Evolutionary conservation across 2,113 vertebrate genomes (phyloP), one percentile per base, ranked within the genome.

Genomic region (Corythaixoides concolor): DNA sequence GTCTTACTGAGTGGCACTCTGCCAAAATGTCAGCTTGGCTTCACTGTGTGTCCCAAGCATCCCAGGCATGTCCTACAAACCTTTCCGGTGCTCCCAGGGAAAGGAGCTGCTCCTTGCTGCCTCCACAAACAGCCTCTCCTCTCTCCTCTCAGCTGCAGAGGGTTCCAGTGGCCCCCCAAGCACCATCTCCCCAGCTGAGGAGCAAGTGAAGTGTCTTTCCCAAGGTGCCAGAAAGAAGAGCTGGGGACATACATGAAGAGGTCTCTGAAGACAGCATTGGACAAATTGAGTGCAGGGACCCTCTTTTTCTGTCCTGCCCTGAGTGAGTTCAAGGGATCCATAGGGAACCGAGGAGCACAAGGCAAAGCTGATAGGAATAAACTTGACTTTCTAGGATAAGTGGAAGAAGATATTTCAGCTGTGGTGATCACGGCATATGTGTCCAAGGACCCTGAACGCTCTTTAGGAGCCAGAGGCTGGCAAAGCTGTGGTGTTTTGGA

Each of bases 1-100:
- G 20, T 96, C 93, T 92, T 84, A 92, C 64, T 58, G 33, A 88
- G 59, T 0, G 17, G 83, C 63, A 35, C 43, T 35, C 30, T 83
- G 93, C 93, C 88, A 95, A 68, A 83, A 84, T 84, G 56, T 86
- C 79, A 92, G 49, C 73, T 85, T 88, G 88, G 86, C 88, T 95
- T 77, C 68, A 92, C 83, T 68, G 86, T 60, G 64, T 80, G 90
- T 92, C 88, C 66, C n/a, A 85, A 78, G 69, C 79, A 89, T 94
- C 55, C 67, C 43, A 88, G 69, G 35, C 85, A 89, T 8, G 76
- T 90, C 95, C 85, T 76, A 80, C 78, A 94, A 93, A 95, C 56
- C 83, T 81, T 97, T 95, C 96, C 27, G 56, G 92, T 92, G 85
- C 60, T 92, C 69, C 60, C 59, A 89, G 45, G 53, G 79, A 96